phyloP scores from a whole-genome alignment of 2,113 vertebrate genomes.

The Capra hircus region DNA sequence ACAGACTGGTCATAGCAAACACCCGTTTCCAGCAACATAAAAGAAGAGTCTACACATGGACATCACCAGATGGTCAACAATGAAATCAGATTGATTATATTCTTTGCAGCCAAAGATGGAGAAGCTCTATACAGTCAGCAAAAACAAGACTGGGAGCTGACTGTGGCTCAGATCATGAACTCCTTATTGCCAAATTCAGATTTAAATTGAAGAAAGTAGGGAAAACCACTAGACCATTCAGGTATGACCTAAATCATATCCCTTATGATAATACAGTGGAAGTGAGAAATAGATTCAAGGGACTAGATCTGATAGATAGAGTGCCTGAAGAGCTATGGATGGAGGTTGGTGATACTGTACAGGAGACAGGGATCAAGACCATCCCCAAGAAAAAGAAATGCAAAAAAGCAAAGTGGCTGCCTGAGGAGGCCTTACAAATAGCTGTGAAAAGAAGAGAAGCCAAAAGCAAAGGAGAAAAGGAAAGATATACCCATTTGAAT shows the following conservation, averaged over 20 bases:
- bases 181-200: background rate
- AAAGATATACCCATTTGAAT: background rate
- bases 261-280: background rate
- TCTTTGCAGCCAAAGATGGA: background rate
- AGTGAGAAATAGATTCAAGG: background rate
- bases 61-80: background rate
- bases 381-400: background rate
- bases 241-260: background rate
- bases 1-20: background rate
- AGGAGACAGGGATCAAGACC: background rate
- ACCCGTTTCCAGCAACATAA: background rate
- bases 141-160: background rate
- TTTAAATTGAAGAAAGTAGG: background rate
- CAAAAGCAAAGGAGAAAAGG: background rate
- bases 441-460: background rate
- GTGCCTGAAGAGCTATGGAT: background rate
- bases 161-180: background rate
- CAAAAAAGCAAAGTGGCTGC: background rate
- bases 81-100: background rate
- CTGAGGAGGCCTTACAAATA: background rate
- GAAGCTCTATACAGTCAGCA: background rate
- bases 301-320: background rate
- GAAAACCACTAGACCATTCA: background rate
- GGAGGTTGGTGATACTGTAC: background rate
- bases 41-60: background rate